Base-by-base conservation (phyloP, 1,140 invertebrate genomes). In the Macrosteles quadrilineatus region DNA sequence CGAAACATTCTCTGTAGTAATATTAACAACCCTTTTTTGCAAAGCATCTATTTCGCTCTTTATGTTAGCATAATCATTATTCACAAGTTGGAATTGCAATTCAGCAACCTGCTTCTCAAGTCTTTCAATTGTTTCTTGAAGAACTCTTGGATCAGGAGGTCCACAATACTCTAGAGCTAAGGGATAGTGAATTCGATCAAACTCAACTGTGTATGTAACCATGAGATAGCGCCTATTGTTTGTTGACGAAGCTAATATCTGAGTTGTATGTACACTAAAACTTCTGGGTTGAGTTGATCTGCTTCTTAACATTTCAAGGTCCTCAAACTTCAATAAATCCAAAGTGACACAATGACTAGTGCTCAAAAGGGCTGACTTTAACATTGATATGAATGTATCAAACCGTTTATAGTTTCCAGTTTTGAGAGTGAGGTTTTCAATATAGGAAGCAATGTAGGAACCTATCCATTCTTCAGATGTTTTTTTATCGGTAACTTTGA, bases 381-480 rank as follows among this genome's bases (percentile, higher is more conserved):
- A 67, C 77, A 78, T 77, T 3, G 75, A 55, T 1, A 77, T 43
- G 68, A 78, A 78, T 0, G 71, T 74, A 63, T 77, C 73, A 71
- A 77, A 78, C 32, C 71, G 70, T 53, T 78, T 78, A 57, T 59
- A 78, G 62, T 72, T 77, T 59, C 77, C 77, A 47, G 76, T 77
- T 63, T 74, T 72, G 17, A 70, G 70, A 23, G 76, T 78, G 29
- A 78, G 36, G 40, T 72, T 75, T 68, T 77, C 77, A n/a, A 77
- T 75, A 71, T 73, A 75, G 76, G 68, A 27, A 23, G 47, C 40
- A 67, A 84, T 83, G 59, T 83, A 84, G 29, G 77, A 79, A n/a
- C 83, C 83, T 68, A 79, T 80, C 83, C 83, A 85, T 75, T 83
- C 81, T 76, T 85, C 83, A 4, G 79, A 79, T 14, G 82, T 80